A percentile compares a stretch with the other conserved stretches of the same genome.
Conservation (phyloP, 2,797 vertebrate genomes). For the Parauchenoglanis ngamensis region DNA sequence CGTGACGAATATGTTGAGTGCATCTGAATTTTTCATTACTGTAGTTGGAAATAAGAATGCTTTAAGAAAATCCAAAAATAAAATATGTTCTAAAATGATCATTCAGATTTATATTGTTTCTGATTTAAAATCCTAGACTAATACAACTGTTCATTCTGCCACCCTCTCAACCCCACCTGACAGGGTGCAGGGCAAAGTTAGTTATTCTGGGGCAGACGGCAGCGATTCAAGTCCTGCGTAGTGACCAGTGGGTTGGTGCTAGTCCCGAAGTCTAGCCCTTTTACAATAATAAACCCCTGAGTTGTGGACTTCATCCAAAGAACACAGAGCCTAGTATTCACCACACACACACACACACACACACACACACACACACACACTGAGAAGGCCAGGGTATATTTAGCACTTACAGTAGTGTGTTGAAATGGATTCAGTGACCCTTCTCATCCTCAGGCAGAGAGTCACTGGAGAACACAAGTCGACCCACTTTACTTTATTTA, state of each 20-base stretch:
- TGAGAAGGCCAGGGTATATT: slow-evolving; percentile 56
- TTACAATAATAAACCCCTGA: not conserved
- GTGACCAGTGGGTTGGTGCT: not conserved
- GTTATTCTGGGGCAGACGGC: not conserved
- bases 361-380: not conserved
- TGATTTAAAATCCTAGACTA: not conserved
- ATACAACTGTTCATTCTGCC: not conserved
- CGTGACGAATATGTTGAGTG: too few relatives aligned
- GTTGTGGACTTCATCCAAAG: not conserved
- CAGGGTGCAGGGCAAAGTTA: not conserved
- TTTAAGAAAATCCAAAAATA: not conserved
- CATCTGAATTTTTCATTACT: not conserved
- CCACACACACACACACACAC: not conserved
- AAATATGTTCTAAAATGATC: not conserved
- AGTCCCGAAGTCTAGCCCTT: not conserved
- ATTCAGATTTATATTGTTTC: not conserved
- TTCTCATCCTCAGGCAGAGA: not conserved
- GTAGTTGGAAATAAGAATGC: not conserved
- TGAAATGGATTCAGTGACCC: slow-evolving; percentile 59
- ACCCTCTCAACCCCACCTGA: not conserved
- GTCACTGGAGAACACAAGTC: slow-evolving; percentile 12
- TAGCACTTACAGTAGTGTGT: slow-evolving; percentile 62
- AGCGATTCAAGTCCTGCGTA: not conserved
- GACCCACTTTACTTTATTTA: not conserved
- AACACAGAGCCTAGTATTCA: not conserved